Base-by-base conservation (phyloP, 2,797 vertebrate genomes). In the Novumbra hubbsi region DNA sequence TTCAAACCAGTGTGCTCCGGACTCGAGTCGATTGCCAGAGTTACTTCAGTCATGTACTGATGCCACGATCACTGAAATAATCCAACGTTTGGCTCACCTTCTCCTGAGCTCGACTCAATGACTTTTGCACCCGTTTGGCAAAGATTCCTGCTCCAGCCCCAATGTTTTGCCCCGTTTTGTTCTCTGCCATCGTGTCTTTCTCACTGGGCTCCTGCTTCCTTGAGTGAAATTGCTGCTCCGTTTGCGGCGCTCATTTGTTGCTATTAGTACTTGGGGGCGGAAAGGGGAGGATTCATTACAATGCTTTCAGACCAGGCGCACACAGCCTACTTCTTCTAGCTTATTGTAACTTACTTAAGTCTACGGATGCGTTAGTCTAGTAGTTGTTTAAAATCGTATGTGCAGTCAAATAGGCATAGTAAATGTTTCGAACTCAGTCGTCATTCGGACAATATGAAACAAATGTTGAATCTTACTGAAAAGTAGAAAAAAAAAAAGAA, bases 81-180 rank as follows among this genome's bases (percentile, higher is more conserved):
- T 30, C 14, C 21, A 48, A 28, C 15, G 5, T 0, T 0, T 62
- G 24, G 52, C 88, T 86, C 92, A 98, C 97, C 96, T 97, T 98
- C 90, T 98, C 97, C 82, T 98, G 96, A 0, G 96, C 97, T 55
- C 97, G 92, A 81, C 88, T 97, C 87, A 98, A 78, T 21, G 84
- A 96, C 81, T 97, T 98, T 89, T 98, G 96, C 84, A 98, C 92
- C 70, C 95, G 92, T 84, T 94, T 97, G 80, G 97, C 97, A 65
- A 98, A 90, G 72, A 96, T 88, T 68, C 96, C 97, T 0, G 97
- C 96, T 15, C 96, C 93, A 5, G 95, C 92, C 60, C 96, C 95
- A 0, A 95, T 71, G 75, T 94, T 94, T 0, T 84, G 90, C 4
- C 90, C 90, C 70, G 66, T 86, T 84, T 94, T 97, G 74, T 93